Evolutionary conservation across 2,888 invertebrate species (phyloP).

Genomic region (Megamerina dolium): DNA sequence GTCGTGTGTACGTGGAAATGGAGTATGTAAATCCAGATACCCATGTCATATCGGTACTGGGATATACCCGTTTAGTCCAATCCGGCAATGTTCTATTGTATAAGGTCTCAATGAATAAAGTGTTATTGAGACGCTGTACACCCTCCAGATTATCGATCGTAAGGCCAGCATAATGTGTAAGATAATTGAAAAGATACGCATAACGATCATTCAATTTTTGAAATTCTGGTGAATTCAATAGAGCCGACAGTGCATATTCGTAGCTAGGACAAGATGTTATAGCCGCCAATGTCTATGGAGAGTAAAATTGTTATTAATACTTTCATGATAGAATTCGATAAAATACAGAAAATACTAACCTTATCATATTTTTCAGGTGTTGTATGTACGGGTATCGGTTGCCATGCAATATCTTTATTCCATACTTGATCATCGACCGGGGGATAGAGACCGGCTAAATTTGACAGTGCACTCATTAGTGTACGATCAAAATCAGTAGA

Average conservation of each 20-base stretch:
- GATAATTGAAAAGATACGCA: slow-evolving; percentile 58
- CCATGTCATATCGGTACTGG: slow-evolving; percentile 56
- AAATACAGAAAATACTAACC: slow-evolving; percentile 38
- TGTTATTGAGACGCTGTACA: slow-evolving; percentile 60
- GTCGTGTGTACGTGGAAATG: slow-evolving; percentile 53
- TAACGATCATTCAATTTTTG: slow-evolving; percentile 55
- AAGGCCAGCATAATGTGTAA: slow-evolving; percentile 60
- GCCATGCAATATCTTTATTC: slow-evolving; percentile 61
- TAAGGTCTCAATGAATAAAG: slow-evolving; percentile 60
- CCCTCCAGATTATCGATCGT: slow-evolving; percentile 53
- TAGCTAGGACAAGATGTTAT: slow-evolving; percentile 65
- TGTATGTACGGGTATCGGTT: slow-evolving; percentile 74
- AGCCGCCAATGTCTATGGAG: slow-evolving; percentile 51
- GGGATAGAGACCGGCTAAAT: slow-evolving; percentile 73
- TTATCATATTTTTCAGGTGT: slow-evolving; percentile 58
- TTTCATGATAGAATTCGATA: not conserved
- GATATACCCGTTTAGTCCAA: slow-evolving; percentile 64
- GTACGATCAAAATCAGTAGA: slow-evolving; percentile 88
- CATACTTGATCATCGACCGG: slow-evolving; percentile 57
- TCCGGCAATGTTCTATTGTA: slow-evolving; percentile 60
- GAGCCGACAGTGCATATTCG: slow-evolving; percentile 52
- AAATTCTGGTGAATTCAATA: slow-evolving; percentile 53
- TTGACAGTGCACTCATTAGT: slow-evolving; percentile 77
- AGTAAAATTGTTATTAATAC: not conserved
- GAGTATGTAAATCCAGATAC: slow-evolving; percentile 61